These are phyloP conservation scores for Chlorops oryzae DNA, from an alignment of 1,140 invertebrate species.

Conservation along the genomic window DNA sequence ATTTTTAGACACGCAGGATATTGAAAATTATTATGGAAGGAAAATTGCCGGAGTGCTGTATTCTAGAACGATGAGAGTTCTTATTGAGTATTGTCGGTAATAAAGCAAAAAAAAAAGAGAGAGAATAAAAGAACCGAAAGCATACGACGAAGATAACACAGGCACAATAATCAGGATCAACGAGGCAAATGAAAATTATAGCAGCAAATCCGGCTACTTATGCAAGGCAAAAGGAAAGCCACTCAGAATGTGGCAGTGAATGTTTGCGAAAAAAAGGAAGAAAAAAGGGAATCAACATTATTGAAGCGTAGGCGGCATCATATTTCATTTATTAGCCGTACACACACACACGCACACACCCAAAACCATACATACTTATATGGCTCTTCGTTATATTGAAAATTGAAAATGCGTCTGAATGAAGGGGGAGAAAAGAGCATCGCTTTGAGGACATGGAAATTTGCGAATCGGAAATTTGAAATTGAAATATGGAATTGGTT, in stretches of 20 bases:
- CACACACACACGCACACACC: constrained; percentile 1
- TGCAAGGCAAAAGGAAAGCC: constrained; percentile 7
- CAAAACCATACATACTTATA: too few species aligned
- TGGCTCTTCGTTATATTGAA: too few species aligned
- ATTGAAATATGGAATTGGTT: too few species aligned
- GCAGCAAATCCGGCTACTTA: background rate
- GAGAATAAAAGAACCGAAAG: constrained; percentile 8
- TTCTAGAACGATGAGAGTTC: background rate
- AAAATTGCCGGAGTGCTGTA: background rate
- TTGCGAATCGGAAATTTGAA: too few species aligned
- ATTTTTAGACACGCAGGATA: constrained; percentile 18
- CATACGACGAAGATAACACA: constrained; percentile 2
- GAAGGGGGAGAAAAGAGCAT: too few species aligned
- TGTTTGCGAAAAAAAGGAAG: constrained; percentile 1
- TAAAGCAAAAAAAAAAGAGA: constrained; percentile 8
- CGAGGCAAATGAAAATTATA: background rate
- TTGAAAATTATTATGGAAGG: constrained; percentile 25
- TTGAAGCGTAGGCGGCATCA: constrained; percentile 30
- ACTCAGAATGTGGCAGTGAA: background rate
- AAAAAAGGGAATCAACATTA: background rate
- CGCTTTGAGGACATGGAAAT: too few species aligned
- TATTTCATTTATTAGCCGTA: constrained; percentile 47
- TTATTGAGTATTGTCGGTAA: background rate
- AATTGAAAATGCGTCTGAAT: too few species aligned
- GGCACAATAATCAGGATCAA: constrained; percentile 10